Base-by-base conservation (phyloP, 2,888 invertebrate species). In the Alitta virens region DNA sequence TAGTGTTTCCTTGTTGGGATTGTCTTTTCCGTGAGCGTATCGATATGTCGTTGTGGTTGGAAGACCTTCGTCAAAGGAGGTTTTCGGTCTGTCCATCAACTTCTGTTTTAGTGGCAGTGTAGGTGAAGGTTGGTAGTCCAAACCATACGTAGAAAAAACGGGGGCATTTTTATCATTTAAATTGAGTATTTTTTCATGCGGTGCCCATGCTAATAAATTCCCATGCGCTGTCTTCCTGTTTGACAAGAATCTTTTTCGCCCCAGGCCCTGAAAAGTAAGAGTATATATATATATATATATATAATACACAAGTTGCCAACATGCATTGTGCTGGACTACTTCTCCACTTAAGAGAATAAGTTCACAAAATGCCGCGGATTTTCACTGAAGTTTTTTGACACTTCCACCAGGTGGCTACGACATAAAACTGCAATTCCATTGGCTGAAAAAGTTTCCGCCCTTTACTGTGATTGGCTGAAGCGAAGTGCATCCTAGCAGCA, bases 191-290 rank as follows among this genome's bases (percentile, higher is more conserved):
- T 69, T 69, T 53, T 71, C 69, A n/a, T 72, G 70, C 33, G 78
- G 75, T 70, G 74, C 70, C 78, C 77, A 78, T 25, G 75, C 64
- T 25, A 77, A 72, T 49, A 78, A 74, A 59, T 76, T 74, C 40
- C 71, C 70, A 60, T 75, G 72, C 60, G 69, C 75, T 18, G 63
- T 62, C 50, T 72, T 75, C 2, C 74, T 72, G 16, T 66, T 65
- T 56, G 73, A 71, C 42, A 72, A 71, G 33, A 74, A 71, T 25
- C 77, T 64, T 43, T 73, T 71, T 55, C 72, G 66, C n/a, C 78
- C 78, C 18, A 77, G 65, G 49, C 78, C 78, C 78, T 78, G 70
- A 49, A 74, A 33, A 9, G 9, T 50, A 16, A 1, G 26, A 14
- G 16, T 42, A n/a, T n/a, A n/a, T n/a, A n/a, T n/a, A n/a, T n/a